Conservation (phyloP, 2,888 invertebrate genomes). For the Acrobasis consociella region DNA sequence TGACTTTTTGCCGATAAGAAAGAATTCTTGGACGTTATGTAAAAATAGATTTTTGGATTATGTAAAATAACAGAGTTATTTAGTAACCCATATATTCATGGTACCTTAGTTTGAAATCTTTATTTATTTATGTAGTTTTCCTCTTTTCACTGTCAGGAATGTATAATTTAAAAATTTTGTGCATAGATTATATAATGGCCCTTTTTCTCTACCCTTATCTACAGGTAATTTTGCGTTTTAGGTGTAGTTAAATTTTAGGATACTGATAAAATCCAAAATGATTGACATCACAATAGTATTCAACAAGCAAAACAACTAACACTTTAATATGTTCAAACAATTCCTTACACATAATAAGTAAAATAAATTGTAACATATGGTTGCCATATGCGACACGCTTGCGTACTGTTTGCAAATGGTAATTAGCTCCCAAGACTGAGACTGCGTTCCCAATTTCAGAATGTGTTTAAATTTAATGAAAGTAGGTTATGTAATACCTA, state of each 20-base stretch:
- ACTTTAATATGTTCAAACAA: not conserved
- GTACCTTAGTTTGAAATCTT: no score
- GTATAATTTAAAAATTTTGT: no score
- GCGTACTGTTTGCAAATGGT: not conserved
- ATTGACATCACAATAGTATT: not conserved
- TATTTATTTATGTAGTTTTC: no score
- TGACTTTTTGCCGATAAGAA: constrained; percentile 19
- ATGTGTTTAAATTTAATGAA: no score
- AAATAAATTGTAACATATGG: constrained; percentile 13
- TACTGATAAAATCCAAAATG: not conserved
- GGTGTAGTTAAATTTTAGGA: not conserved
- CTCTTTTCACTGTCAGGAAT: no score
- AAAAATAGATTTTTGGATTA: not conserved
- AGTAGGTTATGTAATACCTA: no score
- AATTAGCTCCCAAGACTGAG: not conserved
- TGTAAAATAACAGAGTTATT: not conserved
- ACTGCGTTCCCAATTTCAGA: not conserved
- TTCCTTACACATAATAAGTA: not conserved
- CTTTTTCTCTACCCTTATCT: no score
- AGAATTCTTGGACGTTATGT: constrained; percentile 10
- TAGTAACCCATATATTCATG: not conserved
- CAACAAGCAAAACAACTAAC: not conserved
- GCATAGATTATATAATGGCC: no score
- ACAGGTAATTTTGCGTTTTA: no score
- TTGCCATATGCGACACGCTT: constrained; percentile 12